Evolutionary conservation across 1,140 invertebrate species (phyloP).

Genomic region (Drosophila lowei): DNA sequence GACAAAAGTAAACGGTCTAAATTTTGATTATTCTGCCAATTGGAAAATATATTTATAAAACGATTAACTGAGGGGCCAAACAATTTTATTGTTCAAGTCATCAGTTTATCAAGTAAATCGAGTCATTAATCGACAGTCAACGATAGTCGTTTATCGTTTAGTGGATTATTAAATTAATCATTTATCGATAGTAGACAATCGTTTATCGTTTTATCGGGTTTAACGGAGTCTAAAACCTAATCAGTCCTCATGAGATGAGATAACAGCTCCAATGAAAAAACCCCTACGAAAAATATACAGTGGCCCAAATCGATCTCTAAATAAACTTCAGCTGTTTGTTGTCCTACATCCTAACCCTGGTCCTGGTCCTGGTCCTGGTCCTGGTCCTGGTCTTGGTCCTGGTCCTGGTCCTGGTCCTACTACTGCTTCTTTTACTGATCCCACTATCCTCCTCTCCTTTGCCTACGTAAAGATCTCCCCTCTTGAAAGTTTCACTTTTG

Average conservation of each 20-base stretch:
- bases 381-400: background rate
- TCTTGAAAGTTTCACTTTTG: background rate
- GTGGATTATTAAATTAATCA: background rate
- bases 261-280: conserved; percentile 5
- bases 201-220: too few species aligned
- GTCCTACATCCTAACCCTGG: background rate
- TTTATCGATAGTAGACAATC: background rate
- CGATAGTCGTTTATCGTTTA: conserved; percentile 6
- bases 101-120: conserved; percentile 10
- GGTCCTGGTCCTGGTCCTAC: background rate
- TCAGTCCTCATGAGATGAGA: too few species aligned
- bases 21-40: conserved; percentile 74
- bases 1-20: conserved; percentile 34
- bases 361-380: too few species aligned
- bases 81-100: conserved; percentile 53
- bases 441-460: conserved; percentile 1
- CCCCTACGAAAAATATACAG: conserved; percentile 3
- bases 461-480: conserved; percentile 18
- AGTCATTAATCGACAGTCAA: conserved; percentile 11
- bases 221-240: too few species aligned
- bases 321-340: too few species aligned
- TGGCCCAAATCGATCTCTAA: conserved; percentile 6
- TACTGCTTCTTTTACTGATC: background rate
- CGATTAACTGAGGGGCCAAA: conserved; percentile 21
- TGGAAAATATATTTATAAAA: conserved; percentile 38